Percentiles rank a stretch among this genome's conserved stretches.
These are phyloP conservation scores for Zaprionus davidi DNA, from an alignment of 1,140 invertebrate species.

Conservation along the genomic window DNA sequence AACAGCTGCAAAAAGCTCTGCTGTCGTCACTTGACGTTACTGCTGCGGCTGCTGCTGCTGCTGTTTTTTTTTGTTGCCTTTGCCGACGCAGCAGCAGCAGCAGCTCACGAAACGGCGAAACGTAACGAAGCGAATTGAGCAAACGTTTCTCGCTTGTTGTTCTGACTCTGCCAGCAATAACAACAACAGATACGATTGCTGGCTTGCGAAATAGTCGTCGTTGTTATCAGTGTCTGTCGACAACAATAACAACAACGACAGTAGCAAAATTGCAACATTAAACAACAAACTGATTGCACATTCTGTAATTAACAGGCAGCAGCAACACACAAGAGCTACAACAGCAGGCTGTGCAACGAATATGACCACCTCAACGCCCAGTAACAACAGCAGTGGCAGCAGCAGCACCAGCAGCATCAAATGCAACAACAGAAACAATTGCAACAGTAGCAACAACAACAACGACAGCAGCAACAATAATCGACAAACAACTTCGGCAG, in stretches of 20 bases:
- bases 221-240: constrained; percentile 42
- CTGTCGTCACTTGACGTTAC: constrained; percentile 24
- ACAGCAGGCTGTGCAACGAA: constrained; percentile 43
- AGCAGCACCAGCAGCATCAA: constrained; percentile 25
- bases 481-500: constrained; percentile 27
- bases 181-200: constrained; percentile 21
- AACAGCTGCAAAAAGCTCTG: constrained; percentile 57
- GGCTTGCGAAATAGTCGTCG: constrained; percentile 23
- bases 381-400: constrained; percentile 37
- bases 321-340: constrained; percentile 38
- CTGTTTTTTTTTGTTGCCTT: constrained; percentile 11
- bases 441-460: constrained; percentile 27
- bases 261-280: constrained; percentile 40
- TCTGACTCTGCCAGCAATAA: constrained; percentile 29
- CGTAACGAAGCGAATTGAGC: constrained; percentile 27
- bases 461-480: constrained; percentile 26
- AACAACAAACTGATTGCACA: constrained; percentile 47
- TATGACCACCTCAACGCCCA: constrained; percentile 77
- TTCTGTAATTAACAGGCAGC: constrained; percentile 57
- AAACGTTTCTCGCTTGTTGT: constrained; percentile 43
- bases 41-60: constrained; percentile 12
- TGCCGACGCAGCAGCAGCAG: constrained; percentile 61
- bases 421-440: constrained; percentile 39
- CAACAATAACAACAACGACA: not conserved
- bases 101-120: constrained; percentile 17